phyloP scores from a whole-genome alignment of 53 echinoderm and acorn worm species.

The Holothuria scabra region DNA sequence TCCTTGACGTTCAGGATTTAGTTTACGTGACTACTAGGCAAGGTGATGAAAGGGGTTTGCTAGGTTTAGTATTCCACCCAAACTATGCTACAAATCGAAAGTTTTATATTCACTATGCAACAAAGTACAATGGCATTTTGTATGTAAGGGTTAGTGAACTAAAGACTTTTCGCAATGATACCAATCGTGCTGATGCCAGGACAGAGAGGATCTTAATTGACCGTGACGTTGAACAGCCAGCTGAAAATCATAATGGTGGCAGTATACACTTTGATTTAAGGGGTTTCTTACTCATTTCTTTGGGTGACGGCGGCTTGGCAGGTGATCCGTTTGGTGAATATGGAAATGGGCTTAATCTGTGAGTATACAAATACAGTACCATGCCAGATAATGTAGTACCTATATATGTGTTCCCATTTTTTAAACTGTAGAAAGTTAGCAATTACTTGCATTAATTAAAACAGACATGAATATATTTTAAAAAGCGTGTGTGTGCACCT shows the following conservation, averaged over 20 bases:
- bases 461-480: too few species aligned
- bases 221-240: slow-evolving; percentile 77
- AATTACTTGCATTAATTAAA: too few species aligned
- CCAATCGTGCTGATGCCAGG: slow-evolving; percentile 68
- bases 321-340: slow-evolving; percentile 86
- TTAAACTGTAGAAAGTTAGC: too few species aligned
- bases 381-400: too few species aligned
- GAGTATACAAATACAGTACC: too few species aligned
- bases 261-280: slow-evolving; percentile 80
- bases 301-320: slow-evolving; percentile 90
- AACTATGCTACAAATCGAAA: slow-evolving; percentile 65
- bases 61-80: slow-evolving; percentile 94
- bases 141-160: slow-evolving; percentile 78
- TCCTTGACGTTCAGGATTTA: slow-evolving; percentile 79
- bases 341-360: slow-evolving; percentile 85
- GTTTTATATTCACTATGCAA: slow-evolving; percentile 82
- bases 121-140: neutral
- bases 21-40: slow-evolving; percentile 64
- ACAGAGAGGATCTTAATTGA: slow-evolving; percentile 78
- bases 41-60: slow-evolving; percentile 89
- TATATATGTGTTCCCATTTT: too few species aligned
- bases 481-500: too few species aligned
- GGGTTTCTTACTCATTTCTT: slow-evolving; percentile 80
- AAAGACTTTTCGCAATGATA: slow-evolving; percentile 62
- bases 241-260: slow-evolving; percentile 94